phyloP scores from a whole-genome alignment of 2,113 vertebrate species.

The Brevimyrus niger region DNA sequence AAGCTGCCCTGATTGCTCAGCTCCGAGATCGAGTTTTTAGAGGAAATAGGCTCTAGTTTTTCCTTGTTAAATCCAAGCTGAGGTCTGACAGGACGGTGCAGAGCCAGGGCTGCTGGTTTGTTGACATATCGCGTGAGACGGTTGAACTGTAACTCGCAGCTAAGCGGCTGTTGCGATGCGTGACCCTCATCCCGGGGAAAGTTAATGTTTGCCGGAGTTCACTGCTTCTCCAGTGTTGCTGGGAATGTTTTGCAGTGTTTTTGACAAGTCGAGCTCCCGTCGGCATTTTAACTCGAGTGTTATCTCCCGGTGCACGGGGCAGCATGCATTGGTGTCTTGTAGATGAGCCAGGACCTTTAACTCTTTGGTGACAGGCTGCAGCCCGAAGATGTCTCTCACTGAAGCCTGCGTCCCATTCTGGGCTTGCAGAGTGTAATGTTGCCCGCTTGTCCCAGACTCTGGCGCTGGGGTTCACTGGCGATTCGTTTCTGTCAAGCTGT shows the following conservation, averaged over 20 bases:
- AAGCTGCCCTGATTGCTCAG: background rate
- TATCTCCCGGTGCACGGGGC: background rate
- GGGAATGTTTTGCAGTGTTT: background rate
- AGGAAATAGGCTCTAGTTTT: background rate
- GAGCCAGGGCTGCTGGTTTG: background rate
- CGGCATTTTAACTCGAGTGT: background rate
- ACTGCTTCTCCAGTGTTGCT: background rate
- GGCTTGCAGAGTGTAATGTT: background rate
- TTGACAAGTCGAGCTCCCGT: background rate
- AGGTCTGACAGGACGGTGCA: background rate
- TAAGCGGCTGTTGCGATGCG: background rate
- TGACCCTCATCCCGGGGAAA: background rate
- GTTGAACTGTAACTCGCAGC: background rate
- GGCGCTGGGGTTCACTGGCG: background rate
- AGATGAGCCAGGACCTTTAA: background rate
- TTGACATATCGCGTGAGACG: background rate
- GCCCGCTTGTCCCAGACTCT: background rate
- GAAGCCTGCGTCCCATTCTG: background rate
- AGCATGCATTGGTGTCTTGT: background rate
- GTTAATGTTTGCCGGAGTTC: background rate
- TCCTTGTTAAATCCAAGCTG: background rate
- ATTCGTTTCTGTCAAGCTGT: too few relatives aligned
- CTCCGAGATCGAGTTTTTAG: background rate
- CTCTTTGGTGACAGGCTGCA: background rate
- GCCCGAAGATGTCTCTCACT: background rate